Conservation (phyloP, 1,140 invertebrate species). For the Ganaspis sp. region DNA sequence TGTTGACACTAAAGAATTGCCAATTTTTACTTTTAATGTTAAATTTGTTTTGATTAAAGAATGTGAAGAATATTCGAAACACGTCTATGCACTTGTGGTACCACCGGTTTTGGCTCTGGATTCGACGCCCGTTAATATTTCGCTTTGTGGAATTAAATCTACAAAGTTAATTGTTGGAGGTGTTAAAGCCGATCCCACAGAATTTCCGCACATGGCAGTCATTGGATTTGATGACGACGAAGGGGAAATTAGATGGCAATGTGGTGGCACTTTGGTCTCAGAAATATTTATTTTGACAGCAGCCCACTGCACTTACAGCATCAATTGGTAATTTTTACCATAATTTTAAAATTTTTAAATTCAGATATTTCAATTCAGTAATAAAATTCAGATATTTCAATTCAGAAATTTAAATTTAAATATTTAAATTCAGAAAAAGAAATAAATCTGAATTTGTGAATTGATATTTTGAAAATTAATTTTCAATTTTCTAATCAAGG, state of each 20-base stretch:
- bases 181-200: conserved; percentile 61
- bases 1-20: too few species aligned
- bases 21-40: conserved; percentile 3
- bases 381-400: not conserved
- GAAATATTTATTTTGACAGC: conserved; percentile 75
- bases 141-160: conserved; percentile 58
- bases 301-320: conserved; percentile 71
- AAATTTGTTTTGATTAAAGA: conserved; percentile 50
- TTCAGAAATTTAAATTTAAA: not conserved
- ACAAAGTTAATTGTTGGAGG: conserved; percentile 72
- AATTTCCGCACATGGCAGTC: conserved; percentile 75
- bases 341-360: too few species aligned
- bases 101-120: conserved; percentile 50
- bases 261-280: conserved; percentile 77
- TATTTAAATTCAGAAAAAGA: conserved; percentile 29
- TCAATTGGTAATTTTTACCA: conserved; percentile 53
- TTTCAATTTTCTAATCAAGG: conserved; percentile 51
- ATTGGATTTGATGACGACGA: conserved; percentile 53
- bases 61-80: conserved; percentile 64
- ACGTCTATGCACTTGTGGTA: conserved; percentile 52
- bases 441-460: not conserved
- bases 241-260: conserved; percentile 57
- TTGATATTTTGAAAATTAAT: conserved; percentile 35
- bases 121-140: conserved; percentile 54
- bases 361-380: not conserved